These are phyloP conservation scores for Machaerirhynchus nigripectus DNA, from an alignment of 2,113 vertebrate species.

Conservation along the genomic window DNA sequence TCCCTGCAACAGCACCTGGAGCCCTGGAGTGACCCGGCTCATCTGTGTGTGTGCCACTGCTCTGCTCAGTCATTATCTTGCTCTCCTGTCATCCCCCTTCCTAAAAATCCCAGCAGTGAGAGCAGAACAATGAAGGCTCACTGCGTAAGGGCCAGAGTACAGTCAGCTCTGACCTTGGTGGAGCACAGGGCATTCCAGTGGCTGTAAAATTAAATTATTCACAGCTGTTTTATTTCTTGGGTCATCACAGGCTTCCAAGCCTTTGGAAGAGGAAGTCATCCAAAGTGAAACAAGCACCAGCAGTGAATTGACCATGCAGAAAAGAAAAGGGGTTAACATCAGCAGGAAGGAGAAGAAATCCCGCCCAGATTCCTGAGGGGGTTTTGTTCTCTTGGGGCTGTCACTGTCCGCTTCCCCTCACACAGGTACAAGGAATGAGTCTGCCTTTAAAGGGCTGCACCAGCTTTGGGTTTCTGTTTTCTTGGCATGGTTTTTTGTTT, in stretches of 20 bases:
- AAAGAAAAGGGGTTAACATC: slow-evolving; percentile 21
- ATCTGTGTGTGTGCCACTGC: accelerated
- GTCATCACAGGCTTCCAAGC: not conserved
- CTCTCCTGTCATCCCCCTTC: not conserved
- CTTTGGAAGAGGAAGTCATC: not conserved
- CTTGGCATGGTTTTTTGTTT: too few relatives aligned
- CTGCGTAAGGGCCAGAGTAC: accelerated
- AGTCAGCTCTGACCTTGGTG: accelerated
- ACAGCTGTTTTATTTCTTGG: not conserved
- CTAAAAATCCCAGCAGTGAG: not conserved
- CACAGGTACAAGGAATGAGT: not conserved
- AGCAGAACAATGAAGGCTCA: not conserved
- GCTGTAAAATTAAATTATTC: not conserved
- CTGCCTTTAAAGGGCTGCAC: not conserved
- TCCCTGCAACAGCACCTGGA: not conserved
- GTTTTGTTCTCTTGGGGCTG: not conserved
- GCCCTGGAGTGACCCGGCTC: accelerated
- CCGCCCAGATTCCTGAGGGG: not conserved
- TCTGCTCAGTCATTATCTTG: not conserved
- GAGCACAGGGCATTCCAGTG: not conserved
- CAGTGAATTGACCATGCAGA: not conserved
- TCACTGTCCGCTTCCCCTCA: not conserved
- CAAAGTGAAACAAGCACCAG: not conserved
- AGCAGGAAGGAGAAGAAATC: slow-evolving; percentile 17
- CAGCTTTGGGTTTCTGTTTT: not conserved